Evolutionary conservation across 53 echinoderm and acorn worm genomes (phyloP), one percentile per base, ranked within the genome.

Genomic region (Echinometra lucunter): DNA sequence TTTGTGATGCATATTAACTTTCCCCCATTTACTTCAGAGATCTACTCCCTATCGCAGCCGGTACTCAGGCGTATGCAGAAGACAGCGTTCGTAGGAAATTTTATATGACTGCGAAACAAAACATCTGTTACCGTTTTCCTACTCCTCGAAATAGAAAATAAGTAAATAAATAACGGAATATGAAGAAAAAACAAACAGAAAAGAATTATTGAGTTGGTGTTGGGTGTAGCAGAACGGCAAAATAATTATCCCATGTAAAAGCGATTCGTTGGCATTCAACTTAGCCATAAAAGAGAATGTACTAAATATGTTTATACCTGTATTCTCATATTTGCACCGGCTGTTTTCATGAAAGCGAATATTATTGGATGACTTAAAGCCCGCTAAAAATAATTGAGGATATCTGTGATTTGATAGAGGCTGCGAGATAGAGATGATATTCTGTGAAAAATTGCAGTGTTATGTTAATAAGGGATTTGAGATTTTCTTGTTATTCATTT

Each of bases 131-230:
- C 35, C 0, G 30, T 2, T 72, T 42, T 78, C 78, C 6, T 35
- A 16, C 42, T 78, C 0, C 12, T 32, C 19, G 42, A 19, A 30
- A 23, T 4, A 78, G 16, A 72, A 28, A 78, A 78, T 42, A 78
- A 78, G 78, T 30, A 78, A 78, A 78, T 40, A 37, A 78, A 78
- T 42, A 78, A 78, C 78, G 42, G 78, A 42, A 78, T 38, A 42
- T 42, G 78, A 18, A 78, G 78, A 21, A 42, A 78, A 2, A 78
- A 12, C 23, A 38, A 78, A 78, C 8, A 40, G 16, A 38, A 19
- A 42, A 38, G 40, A 40, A 40, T 21, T 78, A 42, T 78, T 40
- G 21, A 1, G 23, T 38, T 19, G 38, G 78, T 42, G 21, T 78
- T 42, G 40, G 21, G 78, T 78, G 38, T 18, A 40, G 78, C 42